These are phyloP conservation scores for Pyrgus malvae DNA, from an alignment of 2,888 invertebrate species.

Conservation along the genomic window DNA sequence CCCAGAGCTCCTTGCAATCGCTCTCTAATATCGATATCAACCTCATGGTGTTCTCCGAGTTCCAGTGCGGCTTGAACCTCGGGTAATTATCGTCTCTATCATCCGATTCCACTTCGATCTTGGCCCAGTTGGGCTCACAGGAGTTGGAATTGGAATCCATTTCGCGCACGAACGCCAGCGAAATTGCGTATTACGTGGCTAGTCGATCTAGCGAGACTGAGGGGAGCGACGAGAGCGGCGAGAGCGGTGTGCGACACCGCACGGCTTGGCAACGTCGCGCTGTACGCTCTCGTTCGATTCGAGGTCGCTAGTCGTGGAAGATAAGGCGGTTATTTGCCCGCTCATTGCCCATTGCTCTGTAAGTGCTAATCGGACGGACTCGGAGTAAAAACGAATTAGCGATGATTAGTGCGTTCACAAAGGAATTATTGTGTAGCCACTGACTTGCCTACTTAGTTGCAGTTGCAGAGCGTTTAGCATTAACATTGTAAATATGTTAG, in stretches of 20 bases:
- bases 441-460: not conserved
- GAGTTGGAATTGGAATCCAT: slow-evolving; percentile 69
- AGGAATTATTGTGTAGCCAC: slow-evolving; percentile 34
- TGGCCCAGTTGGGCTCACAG: slow-evolving; percentile 55
- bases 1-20: slow-evolving; percentile 69
- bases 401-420: slow-evolving; percentile 56
- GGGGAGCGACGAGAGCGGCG: slow-evolving; percentile 57
- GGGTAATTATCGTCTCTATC: slow-evolving; percentile 33
- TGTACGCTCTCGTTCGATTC: slow-evolving; percentile 25
- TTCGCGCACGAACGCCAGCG: slow-evolving; percentile 34
- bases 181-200: slow-evolving; percentile 45
- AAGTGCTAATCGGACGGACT: slow-evolving; percentile 42
- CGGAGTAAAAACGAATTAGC: slow-evolving; percentile 53
- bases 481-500: too few relatives aligned
- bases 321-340: not conserved
- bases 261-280: slow-evolving; percentile 62
- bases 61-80: slow-evolving; percentile 53
- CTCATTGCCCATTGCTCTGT: slow-evolving; percentile 35
- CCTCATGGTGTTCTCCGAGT: slow-evolving; percentile 59
- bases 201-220: slow-evolving; percentile 76
- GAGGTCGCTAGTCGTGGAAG: slow-evolving; percentile 46
- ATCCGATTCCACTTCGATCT: slow-evolving; percentile 61
- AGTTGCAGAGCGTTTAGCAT: too few relatives aligned
- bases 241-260: slow-evolving; percentile 65
- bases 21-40: slow-evolving; percentile 60